Evolutionary conservation across 1,140 invertebrate species (phyloP).

Genomic region (Drosophila melanogaster): DNA sequence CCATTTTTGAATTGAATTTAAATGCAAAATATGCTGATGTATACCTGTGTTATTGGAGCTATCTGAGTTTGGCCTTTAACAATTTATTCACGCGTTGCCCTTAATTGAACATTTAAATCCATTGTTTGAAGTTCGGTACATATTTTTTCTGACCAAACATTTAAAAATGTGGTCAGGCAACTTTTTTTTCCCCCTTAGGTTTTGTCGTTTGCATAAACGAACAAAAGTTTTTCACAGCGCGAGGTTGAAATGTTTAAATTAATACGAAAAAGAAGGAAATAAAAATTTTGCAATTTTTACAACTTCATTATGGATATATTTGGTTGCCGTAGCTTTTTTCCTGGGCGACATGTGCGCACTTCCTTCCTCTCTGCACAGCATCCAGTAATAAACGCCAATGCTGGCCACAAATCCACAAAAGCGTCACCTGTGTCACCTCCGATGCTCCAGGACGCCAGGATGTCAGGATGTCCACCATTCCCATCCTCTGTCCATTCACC

Average conservation of each 20-base stretch:
- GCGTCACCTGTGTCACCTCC: constrained; percentile 76
- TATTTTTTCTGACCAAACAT: constrained; percentile 54
- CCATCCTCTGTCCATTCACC: background rate
- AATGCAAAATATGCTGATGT: constrained; percentile 6
- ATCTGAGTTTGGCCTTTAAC: background rate
- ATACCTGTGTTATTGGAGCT: background rate
- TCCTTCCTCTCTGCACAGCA: constrained; percentile 20
- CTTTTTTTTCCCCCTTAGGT: constrained; percentile 18
- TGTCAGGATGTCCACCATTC: background rate
- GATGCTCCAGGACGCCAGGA: constrained; percentile 9
- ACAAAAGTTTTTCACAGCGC: constrained; percentile 36
- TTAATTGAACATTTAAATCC: constrained; percentile 47
- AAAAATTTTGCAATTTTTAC: constrained; percentile 74
- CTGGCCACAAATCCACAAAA: constrained; percentile 72
- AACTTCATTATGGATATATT: constrained; percentile 76
- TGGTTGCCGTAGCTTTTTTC: constrained; percentile 31
- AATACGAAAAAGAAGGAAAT: constrained; percentile 61
- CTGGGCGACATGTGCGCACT: constrained; percentile 60
- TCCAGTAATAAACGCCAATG: constrained; percentile 55
- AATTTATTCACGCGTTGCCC: constrained; percentile 21
- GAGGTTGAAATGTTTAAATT: constrained; percentile 52
- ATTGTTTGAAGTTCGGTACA: constrained; percentile 39
- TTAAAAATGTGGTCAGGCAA: constrained; percentile 56
- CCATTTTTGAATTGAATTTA: constrained; percentile 2
- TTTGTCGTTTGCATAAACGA: constrained; percentile 42